Conservation (phyloP, 2,797 vertebrate genomes). For the Serranus cabrilla region DNA sequence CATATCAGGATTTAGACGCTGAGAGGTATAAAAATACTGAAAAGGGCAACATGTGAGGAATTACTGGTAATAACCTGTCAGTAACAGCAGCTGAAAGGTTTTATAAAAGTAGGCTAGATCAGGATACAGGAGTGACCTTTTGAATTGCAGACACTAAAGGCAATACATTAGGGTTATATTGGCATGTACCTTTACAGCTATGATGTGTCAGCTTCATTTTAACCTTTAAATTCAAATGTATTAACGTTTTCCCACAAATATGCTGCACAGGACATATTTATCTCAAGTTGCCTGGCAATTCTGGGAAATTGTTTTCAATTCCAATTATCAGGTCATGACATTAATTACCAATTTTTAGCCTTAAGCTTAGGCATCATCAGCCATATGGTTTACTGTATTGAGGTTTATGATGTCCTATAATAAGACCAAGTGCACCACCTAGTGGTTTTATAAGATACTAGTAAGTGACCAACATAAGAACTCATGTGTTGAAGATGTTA, state of each 20-base stretch:
- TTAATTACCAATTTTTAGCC: constrained; percentile 24
- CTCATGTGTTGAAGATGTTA: not conserved
- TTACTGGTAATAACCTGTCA: not conserved
- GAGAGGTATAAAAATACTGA: constrained; percentile 8
- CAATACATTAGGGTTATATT: not conserved
- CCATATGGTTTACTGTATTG: not conserved
- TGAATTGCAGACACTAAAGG: not conserved
- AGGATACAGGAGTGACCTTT: constrained; percentile 15
- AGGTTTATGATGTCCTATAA: not conserved
- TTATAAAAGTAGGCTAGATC: not conserved
- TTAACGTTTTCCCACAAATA: not conserved
- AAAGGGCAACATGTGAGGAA: constrained; percentile 27
- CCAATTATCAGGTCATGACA: constrained; percentile 9
- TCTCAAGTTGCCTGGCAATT: not conserved
- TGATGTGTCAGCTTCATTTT: not conserved
- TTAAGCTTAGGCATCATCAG: not conserved
- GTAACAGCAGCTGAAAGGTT: not conserved
- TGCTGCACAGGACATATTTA: not conserved
- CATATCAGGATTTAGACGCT: constrained; percentile 10
- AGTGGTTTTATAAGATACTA: constrained; percentile 44
- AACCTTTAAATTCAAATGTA: not conserved
- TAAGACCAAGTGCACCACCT: constrained; percentile 57
- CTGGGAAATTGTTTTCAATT: constrained; percentile 23
- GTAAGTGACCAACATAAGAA: not conserved
- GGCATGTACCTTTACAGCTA: not conserved